A percentile compares a stretch with the other conserved stretches of the same genome.
Evolutionary conservation across 1,140 invertebrate genomes (phyloP).

Genomic region (Macrocentrus cingulum): DNA sequence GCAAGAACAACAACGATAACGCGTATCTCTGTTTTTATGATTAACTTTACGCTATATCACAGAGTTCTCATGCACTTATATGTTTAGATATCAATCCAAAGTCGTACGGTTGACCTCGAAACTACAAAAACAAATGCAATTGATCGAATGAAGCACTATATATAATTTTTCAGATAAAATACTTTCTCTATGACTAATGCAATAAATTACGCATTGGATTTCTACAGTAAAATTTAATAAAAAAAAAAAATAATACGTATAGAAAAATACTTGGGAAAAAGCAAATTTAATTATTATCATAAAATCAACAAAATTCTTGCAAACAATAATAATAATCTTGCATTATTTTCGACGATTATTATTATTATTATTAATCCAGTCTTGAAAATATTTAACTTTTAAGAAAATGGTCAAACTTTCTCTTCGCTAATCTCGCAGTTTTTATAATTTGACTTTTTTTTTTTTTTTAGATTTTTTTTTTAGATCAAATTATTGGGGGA

Average conservation of each 20-base stretch:
- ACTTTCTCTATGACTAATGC: slow-evolving; percentile 45
- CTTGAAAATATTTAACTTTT: no score
- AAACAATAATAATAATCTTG: no score
- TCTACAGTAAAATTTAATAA: slow-evolving; percentile 31
- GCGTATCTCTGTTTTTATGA: slow-evolving; percentile 44
- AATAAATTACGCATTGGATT: slow-evolving; percentile 48
- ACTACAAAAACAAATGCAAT: not conserved
- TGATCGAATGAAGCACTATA: no score
- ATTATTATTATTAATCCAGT: no score
- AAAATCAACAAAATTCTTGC: no score
- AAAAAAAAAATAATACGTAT: slow-evolving; percentile 47
- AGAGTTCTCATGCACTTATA: slow-evolving; percentile 30
- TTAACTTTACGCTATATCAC: slow-evolving; percentile 49
- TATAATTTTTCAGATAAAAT: no score
- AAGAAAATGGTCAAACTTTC: slow-evolving; percentile 10
- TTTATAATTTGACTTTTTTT: slow-evolving; percentile 1
- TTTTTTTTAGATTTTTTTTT: slow-evolving; percentile 8
- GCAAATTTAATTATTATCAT: no score
- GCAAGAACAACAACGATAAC: slow-evolving; percentile 19
- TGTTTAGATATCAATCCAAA: not conserved
- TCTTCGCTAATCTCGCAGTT: slow-evolving; percentile 3
- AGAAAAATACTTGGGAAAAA: slow-evolving; percentile 46
- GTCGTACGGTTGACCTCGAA: not conserved
- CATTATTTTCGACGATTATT: no score
- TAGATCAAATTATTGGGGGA: no score